phyloP scores from a whole-genome alignment of 2,113 vertebrate species.

The Psephotus haematonotus region DNA sequence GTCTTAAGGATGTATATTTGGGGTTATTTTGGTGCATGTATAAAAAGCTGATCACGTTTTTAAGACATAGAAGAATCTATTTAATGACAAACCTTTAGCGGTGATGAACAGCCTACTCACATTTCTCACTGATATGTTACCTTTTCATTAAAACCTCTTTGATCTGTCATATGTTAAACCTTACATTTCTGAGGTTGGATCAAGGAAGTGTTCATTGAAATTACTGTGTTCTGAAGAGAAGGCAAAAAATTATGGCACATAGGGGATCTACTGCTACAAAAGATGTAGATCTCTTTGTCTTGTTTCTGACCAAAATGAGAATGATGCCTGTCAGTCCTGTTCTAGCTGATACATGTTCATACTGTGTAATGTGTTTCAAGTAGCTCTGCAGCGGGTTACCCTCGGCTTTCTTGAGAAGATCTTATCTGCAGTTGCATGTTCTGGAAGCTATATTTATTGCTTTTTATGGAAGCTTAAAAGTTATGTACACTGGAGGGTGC shows the following conservation, averaged over 20 bases:
- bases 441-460: neutral
- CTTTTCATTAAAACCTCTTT: slow-evolving; percentile 1
- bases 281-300: neutral
- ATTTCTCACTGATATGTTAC: neutral
- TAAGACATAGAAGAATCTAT: neutral
- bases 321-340: neutral
- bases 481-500: neutral
- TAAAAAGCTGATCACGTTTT: neutral
- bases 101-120: neutral
- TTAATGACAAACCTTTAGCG: neutral
- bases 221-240: neutral
- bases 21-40: neutral
- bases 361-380: neutral
- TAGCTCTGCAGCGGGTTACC: neutral
- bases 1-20: neutral
- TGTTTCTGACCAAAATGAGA: neutral
- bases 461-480: neutral
- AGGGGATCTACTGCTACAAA: neutral
- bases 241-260: neutral
- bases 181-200: neutral
- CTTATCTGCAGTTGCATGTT: neutral
- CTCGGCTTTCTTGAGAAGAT: neutral
- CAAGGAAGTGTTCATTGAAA: neutral
- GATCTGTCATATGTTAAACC: neutral
- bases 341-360: neutral